phyloP scores from a whole-genome alignment of 2,797 vertebrate species.

The Pelochelys cantorii region DNA sequence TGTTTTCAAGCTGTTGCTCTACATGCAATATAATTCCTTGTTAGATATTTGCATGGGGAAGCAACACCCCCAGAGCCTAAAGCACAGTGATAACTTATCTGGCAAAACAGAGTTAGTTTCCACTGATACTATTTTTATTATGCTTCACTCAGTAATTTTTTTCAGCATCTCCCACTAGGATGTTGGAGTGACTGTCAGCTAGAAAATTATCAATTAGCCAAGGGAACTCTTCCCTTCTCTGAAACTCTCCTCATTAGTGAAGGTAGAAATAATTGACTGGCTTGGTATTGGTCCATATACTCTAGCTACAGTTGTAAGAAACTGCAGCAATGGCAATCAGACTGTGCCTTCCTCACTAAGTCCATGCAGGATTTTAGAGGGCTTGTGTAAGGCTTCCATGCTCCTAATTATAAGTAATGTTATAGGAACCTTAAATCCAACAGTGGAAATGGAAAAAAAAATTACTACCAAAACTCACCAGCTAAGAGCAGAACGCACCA shows the following conservation, averaged over 20 bases:
- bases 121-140: neutral
- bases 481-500: no score
- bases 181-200: conserved; percentile 28
- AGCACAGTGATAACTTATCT: neutral
- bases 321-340: neutral
- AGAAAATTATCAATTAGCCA: conserved; percentile 58
- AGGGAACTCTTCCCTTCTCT: conserved; percentile 19
- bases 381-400: neutral
- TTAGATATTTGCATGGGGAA: neutral
- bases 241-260: conserved; percentile 21
- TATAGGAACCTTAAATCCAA: neutral
- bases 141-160: neutral
- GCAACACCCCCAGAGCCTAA: neutral
- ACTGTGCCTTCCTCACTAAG: neutral
- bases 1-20: conserved; percentile 4
- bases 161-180: neutral
- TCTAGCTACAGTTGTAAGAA: neutral
- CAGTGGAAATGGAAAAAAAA: neutral
- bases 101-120: neutral
- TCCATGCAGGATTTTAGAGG: neutral
- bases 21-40: neutral
- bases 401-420: neutral
- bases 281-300: neutral
- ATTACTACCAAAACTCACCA: neutral
- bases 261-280: conserved; percentile 9